Conservation (phyloP, 2,888 invertebrate genomes). For the Leuctra nigra region DNA sequence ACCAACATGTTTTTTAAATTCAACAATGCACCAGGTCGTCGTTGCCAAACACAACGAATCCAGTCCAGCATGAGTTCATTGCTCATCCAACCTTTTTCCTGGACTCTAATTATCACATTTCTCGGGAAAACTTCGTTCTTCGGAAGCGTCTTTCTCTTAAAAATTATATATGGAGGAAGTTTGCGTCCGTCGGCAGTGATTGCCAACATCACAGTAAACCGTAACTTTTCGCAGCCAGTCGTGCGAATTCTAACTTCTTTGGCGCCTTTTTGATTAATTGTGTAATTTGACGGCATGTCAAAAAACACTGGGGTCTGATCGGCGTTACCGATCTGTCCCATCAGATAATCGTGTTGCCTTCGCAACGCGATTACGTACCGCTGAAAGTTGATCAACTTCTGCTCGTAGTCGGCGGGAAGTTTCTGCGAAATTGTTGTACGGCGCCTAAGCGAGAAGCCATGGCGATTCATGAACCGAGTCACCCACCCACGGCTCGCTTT, state of each 20-base stretch:
- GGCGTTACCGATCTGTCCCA: slow-evolving; percentile 19
- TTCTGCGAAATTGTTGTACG: slow-evolving; percentile 13
- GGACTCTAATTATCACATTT: slow-evolving; percentile 8
- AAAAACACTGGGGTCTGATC: slow-evolving; percentile 18
- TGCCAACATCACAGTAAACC: slow-evolving; percentile 15
- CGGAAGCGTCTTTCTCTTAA: slow-evolving; percentile 7
- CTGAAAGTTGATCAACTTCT: slow-evolving; percentile 21
- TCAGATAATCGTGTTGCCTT: not conserved
- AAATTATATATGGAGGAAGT: slow-evolving; percentile 8
- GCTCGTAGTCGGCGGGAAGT: slow-evolving; percentile 17
- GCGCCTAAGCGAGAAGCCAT: slow-evolving; percentile 3
- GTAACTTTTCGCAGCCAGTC: slow-evolving; percentile 15
- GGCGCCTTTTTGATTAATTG: slow-evolving; percentile 3
- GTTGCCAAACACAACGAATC: slow-evolving; percentile 12
- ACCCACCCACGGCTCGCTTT: slow-evolving; percentile 3
- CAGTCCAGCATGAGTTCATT: slow-evolving; percentile 7
- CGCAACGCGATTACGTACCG: slow-evolving; percentile 6
- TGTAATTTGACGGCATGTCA: slow-evolving; percentile 10
- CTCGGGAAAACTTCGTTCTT: not conserved
- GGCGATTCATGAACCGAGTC: not conserved
- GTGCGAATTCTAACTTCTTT: not conserved
- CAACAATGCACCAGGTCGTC: slow-evolving; percentile 10
- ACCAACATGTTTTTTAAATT: not conserved
- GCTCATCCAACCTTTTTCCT: slow-evolving; percentile 15
- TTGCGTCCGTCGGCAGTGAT: slow-evolving; percentile 13